phyloP scores from a whole-genome alignment of 1,140 invertebrate genomes.

The Adoxophyes honmai region DNA sequence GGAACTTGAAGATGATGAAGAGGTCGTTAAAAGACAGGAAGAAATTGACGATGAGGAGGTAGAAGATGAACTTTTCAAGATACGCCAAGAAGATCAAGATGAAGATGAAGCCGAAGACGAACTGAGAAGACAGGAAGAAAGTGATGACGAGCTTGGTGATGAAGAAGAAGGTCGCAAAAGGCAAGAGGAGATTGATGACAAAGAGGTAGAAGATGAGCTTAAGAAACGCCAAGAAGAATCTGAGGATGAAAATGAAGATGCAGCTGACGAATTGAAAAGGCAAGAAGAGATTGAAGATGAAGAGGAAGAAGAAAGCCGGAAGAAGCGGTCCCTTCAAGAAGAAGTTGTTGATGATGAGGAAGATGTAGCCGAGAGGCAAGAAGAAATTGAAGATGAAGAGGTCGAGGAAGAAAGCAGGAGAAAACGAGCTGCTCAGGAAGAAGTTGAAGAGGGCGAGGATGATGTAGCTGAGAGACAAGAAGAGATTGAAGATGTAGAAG shows the following conservation, averaged over 20 bases:
- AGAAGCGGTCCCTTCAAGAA: conserved; percentile 9
- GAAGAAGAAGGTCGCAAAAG: neutral
- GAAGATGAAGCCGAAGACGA: conserved; percentile 6
- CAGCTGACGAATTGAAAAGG: conserved; percentile 16
- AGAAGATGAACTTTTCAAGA: conserved; percentile 18
- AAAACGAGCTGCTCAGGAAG: conserved; percentile 1
- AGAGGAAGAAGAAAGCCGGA: conserved; percentile 15
- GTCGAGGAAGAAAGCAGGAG: conserved; percentile 9
- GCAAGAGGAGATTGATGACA: conserved; percentile 7
- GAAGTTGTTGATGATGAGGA: conserved; percentile 16
- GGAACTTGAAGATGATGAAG: conserved; percentile 20
- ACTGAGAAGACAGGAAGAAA: neutral
- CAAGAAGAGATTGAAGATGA: conserved; percentile 26
- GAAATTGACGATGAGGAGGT: conserved; percentile 9
- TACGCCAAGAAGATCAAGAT: conserved; percentile 16
- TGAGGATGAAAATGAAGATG: conserved; percentile 16
- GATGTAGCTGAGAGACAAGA: neutral
- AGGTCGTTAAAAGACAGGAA: conserved; percentile 1
- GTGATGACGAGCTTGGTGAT: neutral
- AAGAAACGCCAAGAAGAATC: conserved; percentile 18
- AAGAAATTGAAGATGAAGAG: neutral
- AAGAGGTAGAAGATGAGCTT: neutral
- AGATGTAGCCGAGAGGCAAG: neutral
- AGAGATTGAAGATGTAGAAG: neutral
- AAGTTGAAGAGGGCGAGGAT: conserved; percentile 12